These are phyloP conservation scores for Drosophila anceps DNA, from an alignment of 2,888 invertebrate species.

Conservation along the genomic window DNA sequence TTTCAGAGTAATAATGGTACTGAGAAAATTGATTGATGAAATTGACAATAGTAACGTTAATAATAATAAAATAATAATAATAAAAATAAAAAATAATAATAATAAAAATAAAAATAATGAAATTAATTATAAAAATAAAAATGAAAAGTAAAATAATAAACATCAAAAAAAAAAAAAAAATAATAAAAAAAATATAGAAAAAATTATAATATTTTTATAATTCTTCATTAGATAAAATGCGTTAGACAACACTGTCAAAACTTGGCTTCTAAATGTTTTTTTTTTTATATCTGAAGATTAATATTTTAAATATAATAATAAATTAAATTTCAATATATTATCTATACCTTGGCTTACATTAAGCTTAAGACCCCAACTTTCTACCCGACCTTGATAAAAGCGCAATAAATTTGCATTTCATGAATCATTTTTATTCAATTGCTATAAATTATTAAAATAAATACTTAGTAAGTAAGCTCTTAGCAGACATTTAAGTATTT, in stretches of 20 bases:
- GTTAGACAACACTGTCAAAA: background rate
- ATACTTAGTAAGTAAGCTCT: slow-evolving; percentile 75
- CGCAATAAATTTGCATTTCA: slow-evolving; percentile 60
- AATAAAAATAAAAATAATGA: background rate
- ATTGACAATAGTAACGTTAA: too few species aligned
- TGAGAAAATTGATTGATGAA: too few species aligned
- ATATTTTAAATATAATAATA: background rate
- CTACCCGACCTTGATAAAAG: background rate
- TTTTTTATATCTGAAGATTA: background rate
- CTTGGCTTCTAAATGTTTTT: background rate
- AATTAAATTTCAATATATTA: background rate
- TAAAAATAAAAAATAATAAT: background rate
- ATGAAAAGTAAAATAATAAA: background rate
- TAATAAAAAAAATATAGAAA: background rate
- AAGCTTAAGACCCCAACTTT: background rate
- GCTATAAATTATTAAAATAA: slow-evolving; percentile 78
- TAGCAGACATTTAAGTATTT: slow-evolving; percentile 69
- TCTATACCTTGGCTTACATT: too few species aligned
- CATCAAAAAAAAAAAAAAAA: background rate
- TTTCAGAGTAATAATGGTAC: too few species aligned
- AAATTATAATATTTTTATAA: background rate
- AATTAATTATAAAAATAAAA: background rate
- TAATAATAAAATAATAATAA: background rate
- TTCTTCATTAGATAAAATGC: background rate
- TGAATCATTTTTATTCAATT: slow-evolving; percentile 83